Percentiles rank a stretch among this genome's conserved stretches.
phyloP scores from a whole-genome alignment of 2,888 invertebrate genomes.

The Desoria tigrina region DNA sequence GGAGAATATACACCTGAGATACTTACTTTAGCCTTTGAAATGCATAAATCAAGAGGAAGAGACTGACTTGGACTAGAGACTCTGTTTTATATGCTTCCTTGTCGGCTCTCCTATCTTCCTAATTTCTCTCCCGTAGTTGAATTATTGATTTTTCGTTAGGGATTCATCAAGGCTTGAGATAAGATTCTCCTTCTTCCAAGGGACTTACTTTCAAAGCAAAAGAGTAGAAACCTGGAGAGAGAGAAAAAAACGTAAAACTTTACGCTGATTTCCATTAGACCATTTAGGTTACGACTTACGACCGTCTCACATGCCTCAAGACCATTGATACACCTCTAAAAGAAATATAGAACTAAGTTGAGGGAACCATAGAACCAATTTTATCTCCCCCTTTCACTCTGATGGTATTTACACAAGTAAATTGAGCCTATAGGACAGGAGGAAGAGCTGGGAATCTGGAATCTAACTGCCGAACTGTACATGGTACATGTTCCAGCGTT shows the following conservation, averaged over 20 bases:
- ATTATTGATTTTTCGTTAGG: slow-evolving; percentile 21
- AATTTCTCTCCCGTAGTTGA: slow-evolving; percentile 18
- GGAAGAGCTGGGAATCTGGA: no score
- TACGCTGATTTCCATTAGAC: slow-evolving; percentile 21
- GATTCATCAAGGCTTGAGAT: slow-evolving; percentile 12
- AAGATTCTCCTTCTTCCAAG: slow-evolving; percentile 7
- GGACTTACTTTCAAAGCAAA: background rate
- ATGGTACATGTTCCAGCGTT: no score
- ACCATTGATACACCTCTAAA: no score
- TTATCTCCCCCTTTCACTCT: no score
- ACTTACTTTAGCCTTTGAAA: background rate
- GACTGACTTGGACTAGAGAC: background rate
- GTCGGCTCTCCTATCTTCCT: slow-evolving; percentile 8
- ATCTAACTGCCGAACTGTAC: no score
- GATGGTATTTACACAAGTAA: no score
- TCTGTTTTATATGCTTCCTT: background rate
- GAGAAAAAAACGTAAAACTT: slow-evolving; percentile 19
- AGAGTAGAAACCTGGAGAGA: background rate
- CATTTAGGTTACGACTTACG: slow-evolving; percentile 13
- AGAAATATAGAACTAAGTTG: no score
- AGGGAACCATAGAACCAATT: no score
- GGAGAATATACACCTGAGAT: no score
- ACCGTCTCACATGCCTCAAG: background rate
- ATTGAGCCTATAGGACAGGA: no score
- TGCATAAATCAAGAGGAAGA: slow-evolving; percentile 22